Conservation (phyloP, 2,113 vertebrate species). For the Pollimyrus isidori region DNA sequence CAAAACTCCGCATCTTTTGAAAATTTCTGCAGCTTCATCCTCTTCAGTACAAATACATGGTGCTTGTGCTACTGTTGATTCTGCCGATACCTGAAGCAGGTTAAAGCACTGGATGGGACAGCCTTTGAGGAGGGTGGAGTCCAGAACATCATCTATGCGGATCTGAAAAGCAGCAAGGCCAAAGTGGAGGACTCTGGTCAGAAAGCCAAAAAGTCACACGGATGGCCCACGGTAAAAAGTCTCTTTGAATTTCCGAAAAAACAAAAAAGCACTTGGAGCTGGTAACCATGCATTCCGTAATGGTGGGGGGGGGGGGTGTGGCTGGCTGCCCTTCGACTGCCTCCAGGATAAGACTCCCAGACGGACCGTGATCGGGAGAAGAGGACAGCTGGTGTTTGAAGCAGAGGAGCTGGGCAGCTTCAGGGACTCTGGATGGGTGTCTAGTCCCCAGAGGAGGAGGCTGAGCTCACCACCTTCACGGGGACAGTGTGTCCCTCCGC, state of each 20-base stretch:
- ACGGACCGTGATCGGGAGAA: slow-evolving; percentile 35
- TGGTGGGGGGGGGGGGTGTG: background rate
- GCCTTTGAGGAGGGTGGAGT: slow-evolving; percentile 27
- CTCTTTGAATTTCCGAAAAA: background rate
- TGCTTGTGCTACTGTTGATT: background rate
- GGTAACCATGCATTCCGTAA: background rate
- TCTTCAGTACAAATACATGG: background rate
- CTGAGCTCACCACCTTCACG: slow-evolving; percentile 23
- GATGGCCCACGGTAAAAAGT: slow-evolving; percentile 49
- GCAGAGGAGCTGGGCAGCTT: slow-evolving; percentile 41
- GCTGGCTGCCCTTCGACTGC: background rate
- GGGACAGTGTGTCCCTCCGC: too few relatives aligned
- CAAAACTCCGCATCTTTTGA: background rate
- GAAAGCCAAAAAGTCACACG: slow-evolving; percentile 17
- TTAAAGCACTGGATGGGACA: slow-evolving; percentile 39
- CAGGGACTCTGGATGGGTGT: slow-evolving; percentile 25
- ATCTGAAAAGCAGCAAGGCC: slow-evolving; percentile 45
- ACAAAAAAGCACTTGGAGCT: background rate
- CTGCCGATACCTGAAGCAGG: background rate
- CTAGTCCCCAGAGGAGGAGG: slow-evolving; percentile 44
- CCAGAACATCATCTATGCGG: slow-evolving; percentile 38
- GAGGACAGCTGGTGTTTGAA: slow-evolving; percentile 42
- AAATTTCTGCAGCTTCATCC: background rate
- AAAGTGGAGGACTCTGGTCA: slow-evolving; percentile 33
- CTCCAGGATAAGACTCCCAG: slow-evolving; percentile 48